Evolutionary conservation across 2,113 vertebrate genomes (phyloP).

Genomic region (Greenwoodochromis staneri): DNA sequence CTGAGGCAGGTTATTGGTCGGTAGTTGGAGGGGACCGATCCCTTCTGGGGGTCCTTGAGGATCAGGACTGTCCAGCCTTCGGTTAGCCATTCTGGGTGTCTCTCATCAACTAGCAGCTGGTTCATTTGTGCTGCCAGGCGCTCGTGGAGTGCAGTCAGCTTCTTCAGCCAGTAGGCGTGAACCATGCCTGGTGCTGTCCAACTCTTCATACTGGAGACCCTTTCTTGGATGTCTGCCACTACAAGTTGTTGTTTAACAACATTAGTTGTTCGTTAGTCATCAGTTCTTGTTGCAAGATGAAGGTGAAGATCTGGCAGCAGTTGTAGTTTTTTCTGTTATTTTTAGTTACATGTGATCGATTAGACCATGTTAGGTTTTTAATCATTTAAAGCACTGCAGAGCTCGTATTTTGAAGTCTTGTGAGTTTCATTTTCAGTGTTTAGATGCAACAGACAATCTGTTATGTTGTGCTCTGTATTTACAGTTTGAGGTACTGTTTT

Average conservation of each 20-base stretch:
- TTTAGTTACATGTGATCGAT: neutral
- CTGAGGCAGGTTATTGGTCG: accelerated
- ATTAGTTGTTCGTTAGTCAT: neutral
- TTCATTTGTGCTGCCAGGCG: accelerated
- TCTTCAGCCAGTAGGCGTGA: accelerated
- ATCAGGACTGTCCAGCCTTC: accelerated
- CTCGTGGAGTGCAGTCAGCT: neutral
- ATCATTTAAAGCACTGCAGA: neutral
- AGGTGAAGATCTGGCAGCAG: neutral
- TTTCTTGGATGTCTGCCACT: neutral
- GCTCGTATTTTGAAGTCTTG: neutral
- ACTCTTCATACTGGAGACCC: accelerated
- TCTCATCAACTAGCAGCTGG: accelerated
- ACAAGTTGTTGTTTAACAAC: neutral
- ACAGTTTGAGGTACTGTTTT: neutral
- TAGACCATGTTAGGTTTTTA: accelerated
- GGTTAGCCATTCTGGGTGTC: accelerated
- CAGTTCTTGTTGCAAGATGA: neutral
- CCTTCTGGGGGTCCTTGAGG: accelerated
- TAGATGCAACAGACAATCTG: neutral
- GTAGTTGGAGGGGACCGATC: accelerated
- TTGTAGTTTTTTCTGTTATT: neutral
- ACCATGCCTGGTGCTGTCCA: neutral
- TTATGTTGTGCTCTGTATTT: neutral
- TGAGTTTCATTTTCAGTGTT: neutral